These are phyloP conservation scores for Thripadectes ignobilis DNA, from an alignment of 2,797 vertebrate species.

Conservation along the genomic window DNA sequence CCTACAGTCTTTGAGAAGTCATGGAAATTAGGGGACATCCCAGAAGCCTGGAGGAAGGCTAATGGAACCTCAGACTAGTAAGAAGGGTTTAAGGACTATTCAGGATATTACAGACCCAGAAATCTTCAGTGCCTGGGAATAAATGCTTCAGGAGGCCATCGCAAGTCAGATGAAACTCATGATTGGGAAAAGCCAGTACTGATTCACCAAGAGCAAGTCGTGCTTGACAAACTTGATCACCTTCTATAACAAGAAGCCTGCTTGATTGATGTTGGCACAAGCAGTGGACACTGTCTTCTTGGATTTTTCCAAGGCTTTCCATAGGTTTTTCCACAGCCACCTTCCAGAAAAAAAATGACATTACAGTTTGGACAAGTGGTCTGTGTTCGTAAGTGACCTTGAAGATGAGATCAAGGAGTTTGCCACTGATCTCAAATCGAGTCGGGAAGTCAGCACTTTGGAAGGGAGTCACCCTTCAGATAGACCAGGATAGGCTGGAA, in stretches of 20 bases:
- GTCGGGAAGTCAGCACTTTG: background rate
- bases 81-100: background rate
- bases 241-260: background rate
- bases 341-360: background rate
- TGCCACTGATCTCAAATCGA: background rate
- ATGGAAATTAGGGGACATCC: background rate
- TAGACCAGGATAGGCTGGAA: background rate
- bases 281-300: background rate
- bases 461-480: background rate
- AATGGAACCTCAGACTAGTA: background rate
- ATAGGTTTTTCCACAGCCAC: background rate
- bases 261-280: background rate
- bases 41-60: background rate
- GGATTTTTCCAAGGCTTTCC: background rate
- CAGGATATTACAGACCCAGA: background rate
- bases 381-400: background rate
- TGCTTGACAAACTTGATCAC: background rate
- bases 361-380: background rate
- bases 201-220: background rate
- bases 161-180: background rate
- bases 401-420: background rate
- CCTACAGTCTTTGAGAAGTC: background rate
- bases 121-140: background rate
- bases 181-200: background rate
- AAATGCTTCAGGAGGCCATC: background rate